Conservation (phyloP, 2,888 invertebrate species). For the Taenaris catops region DNA sequence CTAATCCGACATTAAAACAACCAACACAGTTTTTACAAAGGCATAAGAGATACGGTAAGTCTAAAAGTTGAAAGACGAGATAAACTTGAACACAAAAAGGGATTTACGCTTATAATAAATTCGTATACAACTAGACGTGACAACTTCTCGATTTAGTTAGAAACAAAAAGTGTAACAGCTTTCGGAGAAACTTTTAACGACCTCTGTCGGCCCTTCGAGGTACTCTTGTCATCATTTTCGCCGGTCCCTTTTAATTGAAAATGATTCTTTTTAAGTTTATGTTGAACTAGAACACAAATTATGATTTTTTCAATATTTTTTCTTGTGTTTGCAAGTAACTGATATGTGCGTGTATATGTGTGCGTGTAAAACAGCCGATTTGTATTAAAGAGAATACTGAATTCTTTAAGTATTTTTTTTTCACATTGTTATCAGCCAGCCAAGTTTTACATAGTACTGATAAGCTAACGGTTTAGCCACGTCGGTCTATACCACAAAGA, state of each 20-base stretch:
- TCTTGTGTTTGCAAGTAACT: too few relatives aligned
- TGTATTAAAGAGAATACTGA: too few relatives aligned
- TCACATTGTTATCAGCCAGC: too few relatives aligned
- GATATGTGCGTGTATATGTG: too few relatives aligned
- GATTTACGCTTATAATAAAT: constrained; percentile 29
- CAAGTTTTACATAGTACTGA: too few relatives aligned
- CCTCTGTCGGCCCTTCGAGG: constrained; percentile 21
- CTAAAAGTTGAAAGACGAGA: constrained; percentile 8
- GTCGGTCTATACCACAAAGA: too few relatives aligned
- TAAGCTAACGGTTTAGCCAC: too few relatives aligned
- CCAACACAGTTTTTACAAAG: too few relatives aligned
- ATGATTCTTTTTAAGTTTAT: constrained; percentile 9
- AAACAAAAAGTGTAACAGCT: constrained; percentile 42
- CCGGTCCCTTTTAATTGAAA: constrained; percentile 19
- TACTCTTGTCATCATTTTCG: constrained; percentile 26
- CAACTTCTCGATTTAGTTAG: constrained; percentile 41
- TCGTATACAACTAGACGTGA: constrained; percentile 36
- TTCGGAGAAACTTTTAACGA: constrained; percentile 61
- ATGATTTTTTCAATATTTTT: too few relatives aligned
- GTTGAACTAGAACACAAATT: constrained; percentile 2
- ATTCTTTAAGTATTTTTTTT: too few relatives aligned
- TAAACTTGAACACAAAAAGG: constrained; percentile 11
- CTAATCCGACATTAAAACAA: too few relatives aligned
- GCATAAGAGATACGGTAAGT: not conserved
- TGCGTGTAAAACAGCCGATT: too few relatives aligned